These are phyloP conservation scores for Altica lythri DNA, from an alignment of 2,888 invertebrate species.

Conservation along the genomic window DNA sequence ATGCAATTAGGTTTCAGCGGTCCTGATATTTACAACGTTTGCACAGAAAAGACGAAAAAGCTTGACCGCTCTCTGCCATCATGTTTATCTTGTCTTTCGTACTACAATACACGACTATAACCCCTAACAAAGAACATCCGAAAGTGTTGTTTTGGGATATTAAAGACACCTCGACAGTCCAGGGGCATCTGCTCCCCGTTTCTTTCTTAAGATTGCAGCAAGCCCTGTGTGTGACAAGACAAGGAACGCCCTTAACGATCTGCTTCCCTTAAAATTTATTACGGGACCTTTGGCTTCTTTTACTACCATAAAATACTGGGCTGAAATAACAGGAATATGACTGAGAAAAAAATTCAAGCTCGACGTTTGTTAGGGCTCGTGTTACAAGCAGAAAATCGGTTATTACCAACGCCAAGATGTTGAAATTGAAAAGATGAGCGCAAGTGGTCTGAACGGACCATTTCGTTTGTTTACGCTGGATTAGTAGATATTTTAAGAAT, in stretches of 20 bases:
- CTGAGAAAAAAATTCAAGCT: slow-evolving; percentile 21
- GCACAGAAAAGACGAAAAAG: no score
- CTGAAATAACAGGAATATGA: slow-evolving; percentile 31
- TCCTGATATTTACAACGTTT: no score
- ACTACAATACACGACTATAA: slow-evolving; percentile 11
- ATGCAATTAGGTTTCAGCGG: no score
- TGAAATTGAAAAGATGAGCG: background rate
- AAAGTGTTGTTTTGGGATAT: slow-evolving; percentile 17
- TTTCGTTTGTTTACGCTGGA: slow-evolving; percentile 3
- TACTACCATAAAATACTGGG: slow-evolving; percentile 27
- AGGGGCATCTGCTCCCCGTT: slow-evolving; percentile 33
- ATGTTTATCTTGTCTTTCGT: background rate
- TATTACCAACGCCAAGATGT: slow-evolving; percentile 21
- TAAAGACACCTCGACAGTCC: slow-evolving; percentile 14
- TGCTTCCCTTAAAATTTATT: slow-evolving; percentile 44
- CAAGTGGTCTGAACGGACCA: slow-evolving; percentile 1
- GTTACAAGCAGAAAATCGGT: slow-evolving; percentile 30
- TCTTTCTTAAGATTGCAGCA: slow-evolving; percentile 31
- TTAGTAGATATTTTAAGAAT: background rate
- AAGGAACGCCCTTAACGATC: slow-evolving; percentile 41
- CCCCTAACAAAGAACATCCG: slow-evolving; percentile 12
- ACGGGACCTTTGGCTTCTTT: slow-evolving; percentile 29
- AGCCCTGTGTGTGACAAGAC: slow-evolving; percentile 35
- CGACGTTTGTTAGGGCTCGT: slow-evolving; percentile 27
- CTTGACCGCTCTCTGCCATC: slow-evolving; percentile 2